Percentiles rank a stretch among this genome's conserved stretches.
Conservation (phyloP, 1,140 invertebrate genomes). For the Drosophila sechellia region DNA sequence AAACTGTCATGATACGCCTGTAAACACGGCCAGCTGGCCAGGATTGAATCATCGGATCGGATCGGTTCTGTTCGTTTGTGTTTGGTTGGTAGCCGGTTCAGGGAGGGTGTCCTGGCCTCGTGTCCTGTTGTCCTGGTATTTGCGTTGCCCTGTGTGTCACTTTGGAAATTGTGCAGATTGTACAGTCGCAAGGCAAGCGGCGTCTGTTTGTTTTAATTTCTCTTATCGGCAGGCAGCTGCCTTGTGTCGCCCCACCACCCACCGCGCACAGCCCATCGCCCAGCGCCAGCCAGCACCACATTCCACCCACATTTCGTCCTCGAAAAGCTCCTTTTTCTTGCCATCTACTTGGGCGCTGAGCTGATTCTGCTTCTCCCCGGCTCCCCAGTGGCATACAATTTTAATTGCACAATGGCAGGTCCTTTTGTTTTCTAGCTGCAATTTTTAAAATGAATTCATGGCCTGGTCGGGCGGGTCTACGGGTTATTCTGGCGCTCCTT, state of each 20-base stretch:
- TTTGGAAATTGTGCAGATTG: conserved; percentile 74
- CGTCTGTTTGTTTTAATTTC: conserved; percentile 80
- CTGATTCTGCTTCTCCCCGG: conserved; percentile 10
- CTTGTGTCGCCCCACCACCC: conserved; percentile 28
- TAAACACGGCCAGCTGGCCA: conserved; percentile 75
- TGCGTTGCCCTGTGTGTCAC: conserved; percentile 69
- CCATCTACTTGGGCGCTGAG: conserved; percentile 27
- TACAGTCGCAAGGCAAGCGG: conserved; percentile 50
- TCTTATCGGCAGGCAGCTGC: conserved; percentile 75
- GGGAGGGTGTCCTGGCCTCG: conserved; percentile 13
- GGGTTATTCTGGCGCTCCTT: conserved; percentile 55
- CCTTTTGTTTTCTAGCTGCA: conserved; percentile 72
- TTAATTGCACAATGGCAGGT: conserved; percentile 80
- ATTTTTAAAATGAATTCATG: conserved; percentile 76
- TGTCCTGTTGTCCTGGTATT: conserved; percentile 40
- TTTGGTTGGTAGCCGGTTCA: conserved; percentile 21
- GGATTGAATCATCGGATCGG: conserved; percentile 63
- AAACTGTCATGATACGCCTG: conserved; percentile 74
- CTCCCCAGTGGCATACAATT: conserved; percentile 77
- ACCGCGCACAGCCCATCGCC: conserved; percentile 6
- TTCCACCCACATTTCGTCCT: conserved; percentile 11
- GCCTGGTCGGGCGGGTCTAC: conserved; percentile 44
- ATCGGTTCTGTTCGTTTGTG: conserved; percentile 14
- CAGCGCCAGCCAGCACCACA: conserved; percentile 13
- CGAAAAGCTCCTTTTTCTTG: conserved; percentile 4